phyloP scores from a whole-genome alignment of 2,888 invertebrate species.

The Pherbina coryleti region DNA sequence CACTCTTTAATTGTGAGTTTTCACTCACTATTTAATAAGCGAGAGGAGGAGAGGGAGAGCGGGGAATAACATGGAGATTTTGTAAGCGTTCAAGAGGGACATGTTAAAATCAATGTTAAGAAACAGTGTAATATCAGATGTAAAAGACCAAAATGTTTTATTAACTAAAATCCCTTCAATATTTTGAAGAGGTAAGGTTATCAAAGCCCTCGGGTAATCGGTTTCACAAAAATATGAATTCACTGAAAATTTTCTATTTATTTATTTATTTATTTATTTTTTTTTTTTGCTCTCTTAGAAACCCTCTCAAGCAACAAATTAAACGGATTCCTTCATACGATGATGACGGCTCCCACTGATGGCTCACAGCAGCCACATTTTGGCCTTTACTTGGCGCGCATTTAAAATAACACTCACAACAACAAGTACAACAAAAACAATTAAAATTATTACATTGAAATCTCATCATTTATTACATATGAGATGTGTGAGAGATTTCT shows the following conservation, averaged over 20 bases:
- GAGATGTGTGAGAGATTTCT: conserved; percentile 27
- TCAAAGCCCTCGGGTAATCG: background rate
- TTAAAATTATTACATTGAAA: background rate
- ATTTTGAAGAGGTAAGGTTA: no score
- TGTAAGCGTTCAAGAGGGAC: no score
- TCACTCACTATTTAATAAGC: no score
- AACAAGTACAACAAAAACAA: conserved; percentile 4
- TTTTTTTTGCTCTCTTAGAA: background rate
- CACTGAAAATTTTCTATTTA: no score
- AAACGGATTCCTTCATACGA: no score
- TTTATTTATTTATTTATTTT: background rate
- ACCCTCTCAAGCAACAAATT: background rate
- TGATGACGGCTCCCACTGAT: conserved; percentile 29
- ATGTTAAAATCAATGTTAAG: no score
- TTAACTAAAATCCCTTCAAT: no score
- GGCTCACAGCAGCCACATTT: background rate
- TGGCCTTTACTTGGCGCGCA: conserved; percentile 1
- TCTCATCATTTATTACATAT: conserved; percentile 28
- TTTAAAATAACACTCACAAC: background rate
- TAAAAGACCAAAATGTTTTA: no score
- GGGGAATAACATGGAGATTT: no score
- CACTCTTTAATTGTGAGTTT: no score
- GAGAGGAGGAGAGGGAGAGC: no score
- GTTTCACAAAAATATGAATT: background rate
- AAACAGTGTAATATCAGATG: no score